Conservation (phyloP, 1,140 invertebrate genomes). For the Aricia agestis region DNA sequence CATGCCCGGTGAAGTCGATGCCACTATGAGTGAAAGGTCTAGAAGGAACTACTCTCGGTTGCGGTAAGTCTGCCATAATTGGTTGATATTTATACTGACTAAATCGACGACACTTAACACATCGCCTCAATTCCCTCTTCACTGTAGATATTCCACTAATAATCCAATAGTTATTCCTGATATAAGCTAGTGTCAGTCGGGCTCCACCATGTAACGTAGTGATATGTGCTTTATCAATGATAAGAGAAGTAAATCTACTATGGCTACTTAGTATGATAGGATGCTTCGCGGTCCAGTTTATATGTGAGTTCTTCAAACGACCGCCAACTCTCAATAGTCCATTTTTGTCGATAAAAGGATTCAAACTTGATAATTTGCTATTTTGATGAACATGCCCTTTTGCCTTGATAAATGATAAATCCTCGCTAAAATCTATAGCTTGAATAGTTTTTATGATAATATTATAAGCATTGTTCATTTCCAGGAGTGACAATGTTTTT, state of each 20-base stretch:
- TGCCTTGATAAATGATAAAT: slow-evolving; percentile 8
- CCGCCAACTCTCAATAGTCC: slow-evolving; percentile 49
- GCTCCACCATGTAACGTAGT: slow-evolving; percentile 25
- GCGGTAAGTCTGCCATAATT: too few species aligned
- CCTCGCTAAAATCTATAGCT: slow-evolving; percentile 19
- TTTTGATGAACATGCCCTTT: slow-evolving; percentile 18
- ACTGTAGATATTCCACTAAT: slow-evolving; percentile 27
- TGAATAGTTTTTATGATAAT: slow-evolving; percentile 30
- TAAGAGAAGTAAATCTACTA: slow-evolving; percentile 17
- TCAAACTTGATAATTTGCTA: slow-evolving; percentile 30
- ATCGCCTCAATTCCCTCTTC: slow-evolving; percentile 26
- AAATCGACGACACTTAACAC: slow-evolving; percentile 27
- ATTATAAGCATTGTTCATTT: slow-evolving; percentile 22
- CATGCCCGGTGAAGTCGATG: too few species aligned
- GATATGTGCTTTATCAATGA: slow-evolving; percentile 22
- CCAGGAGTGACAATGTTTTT: slow-evolving; percentile 17
- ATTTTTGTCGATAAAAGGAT: slow-evolving; percentile 51
- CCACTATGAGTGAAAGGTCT: too few species aligned
- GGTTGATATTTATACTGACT: slow-evolving; percentile 18
- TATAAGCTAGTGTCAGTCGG: slow-evolving; percentile 26
- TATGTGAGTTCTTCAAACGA: slow-evolving; percentile 8
- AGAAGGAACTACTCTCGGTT: too few species aligned
- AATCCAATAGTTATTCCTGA: slow-evolving; percentile 31
- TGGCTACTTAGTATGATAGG: slow-evolving; percentile 23
- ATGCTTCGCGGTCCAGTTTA: slow-evolving; percentile 35